Evolutionary conservation across 2,888 invertebrate genomes (phyloP), one percentile per base, ranked within the genome.

Genomic region (Agriopis aurantiaria): DNA sequence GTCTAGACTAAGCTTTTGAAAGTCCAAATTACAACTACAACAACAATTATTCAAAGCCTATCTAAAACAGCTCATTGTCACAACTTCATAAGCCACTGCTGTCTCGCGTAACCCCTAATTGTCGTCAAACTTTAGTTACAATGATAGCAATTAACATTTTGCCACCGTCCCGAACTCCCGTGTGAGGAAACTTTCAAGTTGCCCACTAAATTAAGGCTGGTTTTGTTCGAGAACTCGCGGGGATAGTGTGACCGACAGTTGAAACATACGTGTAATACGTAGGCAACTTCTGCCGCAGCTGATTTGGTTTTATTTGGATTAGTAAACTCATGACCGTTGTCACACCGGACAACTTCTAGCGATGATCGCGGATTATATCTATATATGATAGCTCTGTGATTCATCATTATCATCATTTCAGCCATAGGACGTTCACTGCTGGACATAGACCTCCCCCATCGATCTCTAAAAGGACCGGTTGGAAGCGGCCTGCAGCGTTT

Each of bases 111-210:
- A 62, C 60, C 56, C 57, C 65, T 65, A 68, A 65, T 65, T 68
- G 68, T 68, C 68, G 61, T n/a, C 62, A 64, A 66, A 70, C 64
- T 72, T 56, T 40, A 56, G 52, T 68, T 59, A 69, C 71, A 73
- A 73, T 75, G 69, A 67, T 51, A 67, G 70, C 63, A 73, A 73
- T 75, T 75, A 75, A 68, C 75, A 75, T 75, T 73, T 69, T 65
- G 65, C 72, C 61, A 55, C 68, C 58, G 66, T 45, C 55, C 59
- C 52, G 52, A 65, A 66, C 67, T 74, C 65, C 52, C 58, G 65
- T 65, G 69, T 49, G 64, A 64, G 49, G 53, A 58, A 68, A 71
- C 59, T 65, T 49, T 63, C 69, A 71, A 73, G 73, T 73, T 65
- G 58, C 53, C 58, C 55, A 63, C 65, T 61, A 65, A 68, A 68